Evolutionary conservation across 2,888 invertebrate genomes (phyloP), one percentile per base, ranked within the genome.

Genomic region (Teleiodes luculella): DNA sequence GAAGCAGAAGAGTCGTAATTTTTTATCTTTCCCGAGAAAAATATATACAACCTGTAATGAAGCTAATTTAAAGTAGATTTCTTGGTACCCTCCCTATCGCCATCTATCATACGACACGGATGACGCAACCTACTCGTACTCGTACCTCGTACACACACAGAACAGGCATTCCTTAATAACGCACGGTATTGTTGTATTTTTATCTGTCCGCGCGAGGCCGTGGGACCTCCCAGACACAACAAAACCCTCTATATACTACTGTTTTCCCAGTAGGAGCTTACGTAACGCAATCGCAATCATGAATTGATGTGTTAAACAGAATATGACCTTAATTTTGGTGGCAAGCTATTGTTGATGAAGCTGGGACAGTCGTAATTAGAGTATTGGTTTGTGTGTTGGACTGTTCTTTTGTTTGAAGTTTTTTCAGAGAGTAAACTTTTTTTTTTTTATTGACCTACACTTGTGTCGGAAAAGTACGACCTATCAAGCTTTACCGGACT

Each of bases 111-210:
- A 18, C 39, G 24, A 24, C 24, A 41, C 11, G 18, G 3, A 20
- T 41, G 16, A 41, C 43, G 43, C 28, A 43, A 43, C 24, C 20
- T 28, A 28, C 28, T n/a, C 13, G 5, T 31, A n/a, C n/a, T n/a
- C n/a, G n/a, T n/a, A n/a, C n/a, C n/a, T n/a, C n/a, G n/a, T n/a
- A n/a, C n/a, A n/a, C 13, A 31, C 46, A 20, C 20, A 14, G 24
- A 50, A 48, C 39, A 7, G 7, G 31, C 51, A 41, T 51, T 51
- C 51, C 16, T 41, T 51, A 56, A 56, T 56, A 56, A 52, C 56
- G 49, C 56, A 52, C 52, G 31, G 30, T 41, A 57, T 57, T 57
- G 56, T 56, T 56, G 47, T 54, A 54, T 54, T 52, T 57, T 54
- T 53, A 57, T 47, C 53, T 36, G 18, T 30, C 33, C 20, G 20